Base-by-base conservation (phyloP, 2,888 invertebrate species). In the Hypselothyrea guttata region DNA sequence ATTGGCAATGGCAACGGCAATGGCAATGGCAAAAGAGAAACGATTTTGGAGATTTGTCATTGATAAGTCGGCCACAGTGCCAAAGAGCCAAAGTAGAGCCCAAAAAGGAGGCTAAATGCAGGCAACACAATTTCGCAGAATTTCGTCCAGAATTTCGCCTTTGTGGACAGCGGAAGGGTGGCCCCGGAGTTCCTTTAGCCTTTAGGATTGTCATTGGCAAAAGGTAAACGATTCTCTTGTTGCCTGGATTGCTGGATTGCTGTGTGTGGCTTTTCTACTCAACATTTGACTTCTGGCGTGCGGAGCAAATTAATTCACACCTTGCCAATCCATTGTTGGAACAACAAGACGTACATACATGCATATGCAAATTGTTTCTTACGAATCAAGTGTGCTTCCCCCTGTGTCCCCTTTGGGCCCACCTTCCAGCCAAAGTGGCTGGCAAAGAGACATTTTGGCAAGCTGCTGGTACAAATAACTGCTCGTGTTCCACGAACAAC, bases 271-370 rank as follows among this genome's bases (percentile, higher is more conserved):
- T 84, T 65, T 66, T 52, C 61, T 60, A 51, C 75, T 71, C 71
- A 75, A 64, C 70, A 66, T 65, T 67, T 77, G 81, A 79, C 69
- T 75, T 69, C 65, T 66, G 84, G 81, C 66, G 69, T 70, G 78
- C 78, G 71, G 68, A 87, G 87, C 87, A 87, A 87, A 87, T 87
- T 87, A 86, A 86, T 87, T 87, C 87, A 87, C 87, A 87, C 87
- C 87, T 87, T 86, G 75, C 81, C 77, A 81, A 82, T 72, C 82
- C 78, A 84, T 83, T 84, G 82, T 84, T 72, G 70, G 68, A 16
- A 42, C 52, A 48, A 46, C 45, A 58, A 55, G 54, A 47, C 35
- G n/a, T 41, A 47, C 31, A 51, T 35, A 74, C 71, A 74, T 70
- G 72, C 71, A 78, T 86, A 86, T 87, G 87, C 86, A 86, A 86